These are phyloP conservation scores for Tupaia tana DNA, from an alignment of 2,113 vertebrate species.

Conservation along the genomic window DNA sequence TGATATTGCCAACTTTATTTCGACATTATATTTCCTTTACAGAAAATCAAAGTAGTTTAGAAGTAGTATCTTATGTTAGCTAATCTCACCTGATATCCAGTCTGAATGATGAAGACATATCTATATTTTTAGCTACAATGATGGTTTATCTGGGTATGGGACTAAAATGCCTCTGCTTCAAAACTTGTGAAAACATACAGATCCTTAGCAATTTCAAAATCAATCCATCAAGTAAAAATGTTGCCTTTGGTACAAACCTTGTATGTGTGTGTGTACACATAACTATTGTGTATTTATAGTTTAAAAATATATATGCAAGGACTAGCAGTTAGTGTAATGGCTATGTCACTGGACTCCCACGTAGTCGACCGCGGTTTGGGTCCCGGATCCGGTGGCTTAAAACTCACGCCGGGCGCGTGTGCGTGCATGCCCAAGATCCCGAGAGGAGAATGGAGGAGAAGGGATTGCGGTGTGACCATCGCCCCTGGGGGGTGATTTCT, in stretches of 20 bases:
- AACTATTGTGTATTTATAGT: background rate
- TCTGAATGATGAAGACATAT: background rate
- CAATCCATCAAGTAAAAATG: background rate
- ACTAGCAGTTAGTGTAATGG: too few species aligned
- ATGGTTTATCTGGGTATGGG: background rate
- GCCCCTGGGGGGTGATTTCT: too few species aligned
- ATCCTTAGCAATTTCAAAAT: background rate
- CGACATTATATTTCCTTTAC: slow-evolving; percentile 11
- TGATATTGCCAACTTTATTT: slow-evolving; percentile 54
- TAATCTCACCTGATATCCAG: background rate
- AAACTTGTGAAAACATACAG: background rate
- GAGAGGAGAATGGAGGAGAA: too few species aligned
- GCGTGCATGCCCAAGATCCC: too few species aligned
- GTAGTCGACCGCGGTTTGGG: too few species aligned
- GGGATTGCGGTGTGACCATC: too few species aligned
- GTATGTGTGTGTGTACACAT: too few species aligned
- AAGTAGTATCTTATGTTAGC: slow-evolving; percentile 39
- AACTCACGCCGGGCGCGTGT: too few species aligned
- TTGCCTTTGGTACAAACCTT: background rate
- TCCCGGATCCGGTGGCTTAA: too few species aligned
- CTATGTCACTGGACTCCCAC: too few species aligned
- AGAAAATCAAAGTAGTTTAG: slow-evolving; percentile 44
- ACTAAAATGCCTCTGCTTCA: background rate
- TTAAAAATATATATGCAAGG: background rate
- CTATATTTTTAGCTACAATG: background rate